Evolutionary conservation across 2,888 invertebrate genomes (phyloP).

Genomic region (Aspidapion aeneum): DNA sequence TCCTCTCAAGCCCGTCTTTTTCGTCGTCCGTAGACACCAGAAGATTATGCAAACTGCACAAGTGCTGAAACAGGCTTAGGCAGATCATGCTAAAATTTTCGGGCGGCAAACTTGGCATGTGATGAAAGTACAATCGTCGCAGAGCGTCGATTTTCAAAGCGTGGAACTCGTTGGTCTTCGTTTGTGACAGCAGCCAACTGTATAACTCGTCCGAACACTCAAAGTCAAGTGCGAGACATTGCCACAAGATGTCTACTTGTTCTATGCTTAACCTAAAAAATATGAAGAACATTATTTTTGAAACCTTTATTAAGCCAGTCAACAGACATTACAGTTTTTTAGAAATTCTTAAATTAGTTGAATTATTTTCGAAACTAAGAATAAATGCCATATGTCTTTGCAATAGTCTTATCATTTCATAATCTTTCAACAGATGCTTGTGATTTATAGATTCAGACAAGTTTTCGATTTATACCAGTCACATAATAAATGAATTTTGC

Average conservation of each 20-base stretch:
- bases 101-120: slow-evolving; percentile 83
- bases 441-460: no score
- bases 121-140: slow-evolving; percentile 82
- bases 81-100: slow-evolving; percentile 92
- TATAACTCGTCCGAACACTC: slow-evolving; percentile 91
- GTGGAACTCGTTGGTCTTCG: slow-evolving; percentile 89
- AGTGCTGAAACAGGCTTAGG: slow-evolving; percentile 84
- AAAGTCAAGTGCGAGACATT: slow-evolving; percentile 79
- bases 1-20: slow-evolving; percentile 50
- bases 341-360: no score
- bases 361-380: no score
- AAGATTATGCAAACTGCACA: slow-evolving; percentile 82
- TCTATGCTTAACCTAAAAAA: slow-evolving; percentile 68
- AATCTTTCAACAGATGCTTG: no score
- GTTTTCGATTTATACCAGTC: no score
- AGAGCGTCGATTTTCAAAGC: slow-evolving; percentile 85
- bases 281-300: no score
- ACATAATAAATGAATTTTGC: no score
- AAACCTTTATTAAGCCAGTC: no score
- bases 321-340: no score
- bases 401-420: no score
- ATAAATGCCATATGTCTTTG: no score
- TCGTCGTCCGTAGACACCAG: slow-evolving; percentile 57
- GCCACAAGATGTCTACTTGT: slow-evolving; percentile 90
- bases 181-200: slow-evolving; percentile 90